Percentiles rank a stretch among this genome's conserved stretches.
Conservation (phyloP, 2,888 invertebrate genomes). For the Polia nebulosa region DNA sequence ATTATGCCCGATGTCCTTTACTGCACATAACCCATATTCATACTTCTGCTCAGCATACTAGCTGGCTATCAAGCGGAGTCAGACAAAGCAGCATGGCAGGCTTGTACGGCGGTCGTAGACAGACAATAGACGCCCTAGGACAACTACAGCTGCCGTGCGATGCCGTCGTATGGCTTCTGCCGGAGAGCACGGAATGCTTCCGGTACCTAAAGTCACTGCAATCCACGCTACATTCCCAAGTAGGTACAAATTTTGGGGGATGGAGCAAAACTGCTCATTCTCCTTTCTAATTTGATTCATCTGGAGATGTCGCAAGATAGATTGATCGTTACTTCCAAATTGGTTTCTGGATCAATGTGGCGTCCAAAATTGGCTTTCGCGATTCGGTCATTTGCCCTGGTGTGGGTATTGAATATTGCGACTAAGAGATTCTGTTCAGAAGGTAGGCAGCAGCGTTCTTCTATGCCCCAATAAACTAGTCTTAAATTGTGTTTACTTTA, state of each 20-base stretch:
- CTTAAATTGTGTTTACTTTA: constrained; percentile 23
- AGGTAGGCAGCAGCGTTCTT: constrained; percentile 46
- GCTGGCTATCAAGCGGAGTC: constrained; percentile 42
- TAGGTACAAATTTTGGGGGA: constrained; percentile 50
- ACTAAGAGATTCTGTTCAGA: constrained; percentile 13
- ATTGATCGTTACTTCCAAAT: constrained; percentile 44
- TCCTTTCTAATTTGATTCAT: constrained; percentile 37
- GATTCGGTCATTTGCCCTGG: constrained; percentile 30
- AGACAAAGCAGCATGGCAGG: constrained; percentile 46
- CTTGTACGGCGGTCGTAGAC: constrained; percentile 37
- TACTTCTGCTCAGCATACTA: constrained; percentile 48
- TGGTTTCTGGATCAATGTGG: constrained; percentile 33
- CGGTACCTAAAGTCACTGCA: constrained; percentile 48
- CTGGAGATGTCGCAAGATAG: constrained; percentile 34
- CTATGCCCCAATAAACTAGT: constrained; percentile 44
- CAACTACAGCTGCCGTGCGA: constrained; percentile 48
- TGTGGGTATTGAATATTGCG: constrained; percentile 38
- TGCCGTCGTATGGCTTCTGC: constrained; percentile 46
- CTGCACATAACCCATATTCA: constrained; percentile 45
- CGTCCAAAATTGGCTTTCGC: constrained; percentile 40
- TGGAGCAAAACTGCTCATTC: constrained; percentile 47
- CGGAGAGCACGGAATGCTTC: constrained; percentile 52
- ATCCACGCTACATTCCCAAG: constrained; percentile 34
- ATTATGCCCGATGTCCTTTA: constrained; percentile 20
- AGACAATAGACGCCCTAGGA: constrained; percentile 41